phyloP scores from a whole-genome alignment of 1,140 invertebrate species.

The Bombus fervidus region DNA sequence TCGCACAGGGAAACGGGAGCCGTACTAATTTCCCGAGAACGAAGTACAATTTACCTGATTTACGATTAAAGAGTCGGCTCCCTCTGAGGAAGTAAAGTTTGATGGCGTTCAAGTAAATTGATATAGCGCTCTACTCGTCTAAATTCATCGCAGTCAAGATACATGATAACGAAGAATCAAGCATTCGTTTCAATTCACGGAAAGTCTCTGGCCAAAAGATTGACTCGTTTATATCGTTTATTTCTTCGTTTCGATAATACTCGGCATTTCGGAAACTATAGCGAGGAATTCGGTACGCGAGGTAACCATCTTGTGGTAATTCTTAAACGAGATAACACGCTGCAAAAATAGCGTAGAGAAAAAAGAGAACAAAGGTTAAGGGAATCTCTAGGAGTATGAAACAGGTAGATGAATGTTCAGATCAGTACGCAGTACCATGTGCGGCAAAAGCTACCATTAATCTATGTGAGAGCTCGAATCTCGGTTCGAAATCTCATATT shows the following conservation, averaged over 20 bases:
- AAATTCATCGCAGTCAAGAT: background rate
- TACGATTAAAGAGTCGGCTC: background rate
- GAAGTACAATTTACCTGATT: background rate
- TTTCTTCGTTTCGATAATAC: background rate
- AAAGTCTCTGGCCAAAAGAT: background rate
- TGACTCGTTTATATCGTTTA: background rate
- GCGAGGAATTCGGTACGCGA: slow-evolving; percentile 47
- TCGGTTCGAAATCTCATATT: slow-evolving; percentile 54
- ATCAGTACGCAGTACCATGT: slow-evolving; percentile 36
- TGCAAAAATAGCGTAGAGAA: background rate
- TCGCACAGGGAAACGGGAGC: background rate
- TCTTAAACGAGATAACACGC: slow-evolving; percentile 28
- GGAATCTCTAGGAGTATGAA: background rate
- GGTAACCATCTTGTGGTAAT: slow-evolving; percentile 68
- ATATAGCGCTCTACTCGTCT: background rate
- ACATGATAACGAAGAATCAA: background rate
- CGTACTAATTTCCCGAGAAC: background rate
- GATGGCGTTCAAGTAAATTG: background rate
- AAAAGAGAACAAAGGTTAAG: background rate
- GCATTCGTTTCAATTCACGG: background rate
- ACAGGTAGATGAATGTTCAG: slow-evolving; percentile 10
- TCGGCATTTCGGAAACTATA: background rate
- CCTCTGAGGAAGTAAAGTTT: background rate
- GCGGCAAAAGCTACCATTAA: slow-evolving; percentile 53
- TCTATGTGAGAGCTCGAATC: slow-evolving; percentile 51